phyloP scores from a whole-genome alignment of 2,888 invertebrate genomes.

The Abrostola triplasia region DNA sequence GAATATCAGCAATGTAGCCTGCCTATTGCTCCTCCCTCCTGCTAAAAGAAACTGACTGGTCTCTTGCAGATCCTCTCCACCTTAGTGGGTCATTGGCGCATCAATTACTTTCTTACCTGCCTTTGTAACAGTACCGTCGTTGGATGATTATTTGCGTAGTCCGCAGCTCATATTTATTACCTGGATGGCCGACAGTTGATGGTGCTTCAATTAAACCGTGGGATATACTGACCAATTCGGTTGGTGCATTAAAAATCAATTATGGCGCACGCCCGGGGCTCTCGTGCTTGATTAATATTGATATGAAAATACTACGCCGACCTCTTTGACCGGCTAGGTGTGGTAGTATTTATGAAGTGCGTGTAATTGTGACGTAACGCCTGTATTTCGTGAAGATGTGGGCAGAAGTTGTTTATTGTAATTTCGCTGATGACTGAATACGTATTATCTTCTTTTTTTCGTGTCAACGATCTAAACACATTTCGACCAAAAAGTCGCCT shows the following conservation, averaged over 20 bases:
- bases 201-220: slow-evolving; percentile 46
- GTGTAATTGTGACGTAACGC: neutral
- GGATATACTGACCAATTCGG: slow-evolving; percentile 42
- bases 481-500: too few relatives aligned
- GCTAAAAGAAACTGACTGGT: neutral
- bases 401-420: neutral
- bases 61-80: neutral
- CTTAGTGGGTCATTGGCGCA: neutral
- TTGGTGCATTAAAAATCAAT: slow-evolving; percentile 57
- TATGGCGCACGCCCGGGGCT: slow-evolving; percentile 42
- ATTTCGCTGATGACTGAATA: neutral
- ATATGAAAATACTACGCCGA: slow-evolving; percentile 45
- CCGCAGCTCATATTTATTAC: slow-evolving; percentile 32
- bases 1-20: neutral
- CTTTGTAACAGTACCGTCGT: slow-evolving; percentile 1
- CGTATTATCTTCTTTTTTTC: neutral
- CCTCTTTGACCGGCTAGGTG: slow-evolving; percentile 36
- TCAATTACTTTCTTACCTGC: neutral
- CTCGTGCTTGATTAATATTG: slow-evolving; percentile 48
- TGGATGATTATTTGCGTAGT: slow-evolving; percentile 38
- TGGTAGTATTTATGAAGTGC: neutral
- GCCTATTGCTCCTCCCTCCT: neutral
- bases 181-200: slow-evolving; percentile 23
- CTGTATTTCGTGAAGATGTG: neutral
- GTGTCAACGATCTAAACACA: too few relatives aligned